Evolutionary conservation across 1,140 invertebrate genomes (phyloP).

Genomic region (Ceratitis capitata): DNA sequence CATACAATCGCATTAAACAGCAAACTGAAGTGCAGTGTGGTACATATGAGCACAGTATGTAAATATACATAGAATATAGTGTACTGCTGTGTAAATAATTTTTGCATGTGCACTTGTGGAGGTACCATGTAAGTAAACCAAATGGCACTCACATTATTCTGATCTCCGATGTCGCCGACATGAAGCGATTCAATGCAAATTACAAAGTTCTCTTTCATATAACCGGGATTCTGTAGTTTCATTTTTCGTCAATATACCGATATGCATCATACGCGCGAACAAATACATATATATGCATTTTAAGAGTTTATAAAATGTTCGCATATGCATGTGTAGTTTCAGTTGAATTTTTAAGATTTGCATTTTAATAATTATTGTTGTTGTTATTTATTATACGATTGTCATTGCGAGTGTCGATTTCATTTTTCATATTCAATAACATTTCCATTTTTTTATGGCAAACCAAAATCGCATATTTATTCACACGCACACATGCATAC

Average conservation of each 20-base stretch:
- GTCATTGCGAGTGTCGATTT: background rate
- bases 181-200: constrained; percentile 98
- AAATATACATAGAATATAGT: too few species aligned
- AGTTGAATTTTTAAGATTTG: background rate
- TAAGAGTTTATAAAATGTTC: background rate
- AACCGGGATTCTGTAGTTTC: constrained; percentile 92
- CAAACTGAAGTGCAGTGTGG: too few species aligned
- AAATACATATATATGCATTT: background rate
- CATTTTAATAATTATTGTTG: background rate
- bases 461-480: background rate
- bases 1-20: too few species aligned
- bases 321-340: background rate
- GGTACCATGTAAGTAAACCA: background rate
- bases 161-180: constrained; percentile 82
- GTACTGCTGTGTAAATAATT: too few species aligned
- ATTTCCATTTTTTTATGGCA: background rate
- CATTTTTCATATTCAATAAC: background rate
- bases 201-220: constrained; percentile 99
- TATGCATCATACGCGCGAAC: background rate
- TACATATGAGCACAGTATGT: too few species aligned
- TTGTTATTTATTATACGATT: background rate
- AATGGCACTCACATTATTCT: constrained; percentile 80
- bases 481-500: background rate
- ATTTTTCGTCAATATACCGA: background rate
- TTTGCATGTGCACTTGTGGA: too few species aligned